Base-by-base conservation (phyloP, 1,140 invertebrate species). In the Scaptomyza pallida region DNA sequence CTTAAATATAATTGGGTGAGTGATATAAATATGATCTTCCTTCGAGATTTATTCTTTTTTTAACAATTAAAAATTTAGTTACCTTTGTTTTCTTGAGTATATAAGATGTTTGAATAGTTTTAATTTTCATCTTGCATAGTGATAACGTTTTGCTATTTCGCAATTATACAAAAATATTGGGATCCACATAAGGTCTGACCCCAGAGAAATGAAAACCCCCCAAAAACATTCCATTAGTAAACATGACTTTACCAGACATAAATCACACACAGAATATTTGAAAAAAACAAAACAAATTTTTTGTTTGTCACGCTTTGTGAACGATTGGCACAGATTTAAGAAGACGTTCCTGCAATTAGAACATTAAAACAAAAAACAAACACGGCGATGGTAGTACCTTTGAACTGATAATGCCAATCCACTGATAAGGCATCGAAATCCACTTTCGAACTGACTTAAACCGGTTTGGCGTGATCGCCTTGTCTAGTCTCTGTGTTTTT, bases 341-440 rank as follows among this genome's bases (percentile, higher is more conserved):
- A 65, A 60, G 70, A n/a, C 48, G 73, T 9, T 40, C 35, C 37
- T 21, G 26, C 45, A 65, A 51, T 48, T 52, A 79, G 63, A 86
- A 56, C 62, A 75, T n/a, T n/a, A n/a, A n/a, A n/a, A 52, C 60
- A 44, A 43, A 71, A 43, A 71, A 45, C 13, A 76, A 54, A 70
- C 54, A 71, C 44, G n/a, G n/a, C n/a, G n/a, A 83, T 59, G 37
- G 26, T 21, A 30, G 43, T 77, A 86, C 81, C 78, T 86, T 88
- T 86, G 82, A 88, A 86, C 81, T 72, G 79, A 82, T 78, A 72
- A 75, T 60, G 40, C 56, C 48, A 75, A 83, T 65, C 47, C 63
- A 13, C 50, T 78, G 82, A 86, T 88, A 82, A 86, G 71, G 12
- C 17, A 13, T 8, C 3, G 23, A 71, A 75, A 82, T 72, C 83